Evolutionary conservation across 1,140 invertebrate species (phyloP), one percentile per base, ranked within the genome.

Genomic region (Drusus annulatus): DNA sequence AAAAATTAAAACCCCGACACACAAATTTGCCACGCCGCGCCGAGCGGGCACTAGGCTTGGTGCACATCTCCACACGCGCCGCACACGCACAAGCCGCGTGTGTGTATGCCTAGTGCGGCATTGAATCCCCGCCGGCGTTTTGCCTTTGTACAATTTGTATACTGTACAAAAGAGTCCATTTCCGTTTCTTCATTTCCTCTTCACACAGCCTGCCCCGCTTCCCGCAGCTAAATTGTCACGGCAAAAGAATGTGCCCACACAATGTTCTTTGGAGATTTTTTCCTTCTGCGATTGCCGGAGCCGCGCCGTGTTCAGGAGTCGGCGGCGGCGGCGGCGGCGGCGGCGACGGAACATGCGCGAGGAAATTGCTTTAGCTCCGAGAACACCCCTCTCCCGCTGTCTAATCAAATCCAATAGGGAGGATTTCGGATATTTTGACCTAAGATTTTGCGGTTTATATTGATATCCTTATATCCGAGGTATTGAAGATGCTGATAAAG

Each of bases 141-240:
- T 77, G 28, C 80, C 80, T 81, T 81, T 81, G 73, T 81, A 77
- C 80, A 81, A 81, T 81, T 81, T 81, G 80, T 81, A 78, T 77
- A 81, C 80, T n/a, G 31, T 73, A 77, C 80, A 77, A 77, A 75
- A 77, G 80, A 81, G 80, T 81, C 80, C 80, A 81, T 81, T 81
- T 81, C 75, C 80, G 74, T 77, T 77, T 78, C 80, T 77, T 78
- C 74, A 81, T 81, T 81, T 81, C 75, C 80, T 65, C 75, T 77
- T 73, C 77, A 51, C 54, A 75, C 65, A 25, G 63, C 17, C 65
- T 50, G 52, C 62, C 79, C 71, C 71, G 58, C 54, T 76, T 69
- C 51, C 74, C 63, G 56, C 74, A 45, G 71, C 50, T 19, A 80
- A 76, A 80, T 76, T 80, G 79, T 80, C 79, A 73, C 79, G 60